Evolutionary conservation across 1,140 invertebrate genomes (phyloP), one percentile per base, ranked within the genome.

Genomic region (Zophobas morio): DNA sequence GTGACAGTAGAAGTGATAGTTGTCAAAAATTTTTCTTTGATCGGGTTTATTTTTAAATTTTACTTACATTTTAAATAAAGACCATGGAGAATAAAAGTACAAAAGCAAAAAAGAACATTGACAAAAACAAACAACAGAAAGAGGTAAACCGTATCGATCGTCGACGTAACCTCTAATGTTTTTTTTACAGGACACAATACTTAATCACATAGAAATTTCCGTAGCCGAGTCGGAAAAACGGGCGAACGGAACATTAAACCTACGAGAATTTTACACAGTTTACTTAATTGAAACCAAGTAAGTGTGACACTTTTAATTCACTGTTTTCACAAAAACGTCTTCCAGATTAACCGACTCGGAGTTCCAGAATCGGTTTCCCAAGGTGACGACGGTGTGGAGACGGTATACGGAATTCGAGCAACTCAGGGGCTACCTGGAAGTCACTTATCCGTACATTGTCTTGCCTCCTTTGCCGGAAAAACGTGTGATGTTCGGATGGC

Each of bases 331-430:
- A 42, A 2, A n/a, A 42, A 2, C 42, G 49, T 76, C 5, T 78
- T 83, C 39, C 47, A 82, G 81, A 78, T 90, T 94, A 32, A 93
- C 90, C 72, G 92, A 95, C 87, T 88, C 89, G 36, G 89, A 92
- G 53, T 95, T 91, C 85, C 90, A 89, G 84, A 85, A 88, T 82
- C 89, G 90, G 76, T 87, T 91, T 78, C 90, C 86, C 70, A 92
- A 88, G 85, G 88, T 90, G 83, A 92, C 89, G 85, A 91, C 93
- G 6, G 88, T 95, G 70, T 96, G 94, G 94, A 88, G 95, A 79
- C 87, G 95, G 63, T 96, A 96, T 82, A 95, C 94, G 77, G 94
- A 96, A 87, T 96, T 96, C 89, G 94, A 95, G 85, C 89, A 94
- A 77, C 88, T 96, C 36, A 88, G 93, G 82, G 90, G 92, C 78